Evolutionary conservation across 2,888 invertebrate genomes (phyloP).

Genomic region (Clunio marinus): DNA sequence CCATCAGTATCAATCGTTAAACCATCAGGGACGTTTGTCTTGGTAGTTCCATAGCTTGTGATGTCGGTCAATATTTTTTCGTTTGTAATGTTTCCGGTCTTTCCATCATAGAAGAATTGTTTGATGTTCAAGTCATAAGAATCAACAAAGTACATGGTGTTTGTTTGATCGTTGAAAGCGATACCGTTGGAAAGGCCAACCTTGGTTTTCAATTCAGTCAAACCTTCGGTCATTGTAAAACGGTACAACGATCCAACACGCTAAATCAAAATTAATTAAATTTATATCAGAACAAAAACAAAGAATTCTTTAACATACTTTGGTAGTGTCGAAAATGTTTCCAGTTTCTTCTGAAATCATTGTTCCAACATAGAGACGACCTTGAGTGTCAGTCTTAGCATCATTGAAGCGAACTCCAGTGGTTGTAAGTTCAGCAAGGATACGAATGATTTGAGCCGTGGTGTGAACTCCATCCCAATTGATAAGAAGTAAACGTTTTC

Average conservation of each 20-base stretch:
- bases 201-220: background rate
- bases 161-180: background rate
- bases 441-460: background rate
- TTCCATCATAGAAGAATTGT: slow-evolving; percentile 24
- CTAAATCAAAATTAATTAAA: no score
- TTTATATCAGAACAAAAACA: no score
- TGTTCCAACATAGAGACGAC: slow-evolving; percentile 20
- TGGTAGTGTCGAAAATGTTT: background rate
- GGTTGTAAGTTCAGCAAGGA: background rate
- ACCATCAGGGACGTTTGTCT: slow-evolving; percentile 15
- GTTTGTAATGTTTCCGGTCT: slow-evolving; percentile 16
- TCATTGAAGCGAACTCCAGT: slow-evolving; percentile 26
- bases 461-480: slow-evolving; percentile 13
- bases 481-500: background rate
- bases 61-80: background rate
- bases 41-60: background rate
- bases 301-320: no score
- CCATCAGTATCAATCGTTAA: slow-evolving; percentile 1
- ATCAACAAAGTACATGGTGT: slow-evolving; percentile 18
- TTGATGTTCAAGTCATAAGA: slow-evolving; percentile 25
- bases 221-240: slow-evolving; percentile 1
- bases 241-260: background rate
- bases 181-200: slow-evolving; percentile 29
- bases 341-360: slow-evolving; percentile 18
- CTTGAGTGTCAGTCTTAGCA: slow-evolving; percentile 3